Evolutionary conservation across 2,888 invertebrate species (phyloP).

Genomic region (Eupithecia pulchellata): DNA sequence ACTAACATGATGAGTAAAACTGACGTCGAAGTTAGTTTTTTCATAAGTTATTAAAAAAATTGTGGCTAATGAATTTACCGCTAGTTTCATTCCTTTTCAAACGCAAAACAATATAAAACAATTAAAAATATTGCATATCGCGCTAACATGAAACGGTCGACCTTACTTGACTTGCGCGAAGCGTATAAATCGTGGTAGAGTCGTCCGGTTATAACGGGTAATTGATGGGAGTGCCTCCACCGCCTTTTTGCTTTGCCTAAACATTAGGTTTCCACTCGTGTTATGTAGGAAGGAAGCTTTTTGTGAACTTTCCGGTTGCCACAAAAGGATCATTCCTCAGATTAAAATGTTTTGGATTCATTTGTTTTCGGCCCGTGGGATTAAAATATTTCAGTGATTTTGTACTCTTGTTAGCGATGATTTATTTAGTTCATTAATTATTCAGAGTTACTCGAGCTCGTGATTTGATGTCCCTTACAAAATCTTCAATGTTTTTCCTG

Average conservation of each 20-base stretch:
- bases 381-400: constrained; percentile 29
- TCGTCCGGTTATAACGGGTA: constrained; percentile 51
- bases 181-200: constrained; percentile 35
- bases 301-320: constrained; percentile 40
- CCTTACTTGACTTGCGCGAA: constrained; percentile 23
- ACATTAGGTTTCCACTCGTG: constrained; percentile 47
- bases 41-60: too few species aligned
- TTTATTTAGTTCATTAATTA: constrained; percentile 31
- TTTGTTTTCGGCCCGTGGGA: constrained; percentile 28
- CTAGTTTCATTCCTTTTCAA: too few species aligned
- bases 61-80: too few species aligned
- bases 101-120: too few species aligned
- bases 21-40: too few species aligned
- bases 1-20: too few species aligned
- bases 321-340: constrained; percentile 34
- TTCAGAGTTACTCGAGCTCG: constrained; percentile 27
- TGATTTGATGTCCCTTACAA: neutral
- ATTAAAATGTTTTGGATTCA: constrained; percentile 32
- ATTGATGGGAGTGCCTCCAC: constrained; percentile 58
- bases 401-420: constrained; percentile 19
- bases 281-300: constrained; percentile 47
- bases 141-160: too few species aligned
- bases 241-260: constrained; percentile 58
- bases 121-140: too few species aligned
- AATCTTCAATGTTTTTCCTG: constrained; percentile 1